Evolutionary conservation across 1,140 invertebrate species (phyloP), one percentile per base, ranked within the genome.

Genomic region (Phymorhynchus buccinoides): DNA sequence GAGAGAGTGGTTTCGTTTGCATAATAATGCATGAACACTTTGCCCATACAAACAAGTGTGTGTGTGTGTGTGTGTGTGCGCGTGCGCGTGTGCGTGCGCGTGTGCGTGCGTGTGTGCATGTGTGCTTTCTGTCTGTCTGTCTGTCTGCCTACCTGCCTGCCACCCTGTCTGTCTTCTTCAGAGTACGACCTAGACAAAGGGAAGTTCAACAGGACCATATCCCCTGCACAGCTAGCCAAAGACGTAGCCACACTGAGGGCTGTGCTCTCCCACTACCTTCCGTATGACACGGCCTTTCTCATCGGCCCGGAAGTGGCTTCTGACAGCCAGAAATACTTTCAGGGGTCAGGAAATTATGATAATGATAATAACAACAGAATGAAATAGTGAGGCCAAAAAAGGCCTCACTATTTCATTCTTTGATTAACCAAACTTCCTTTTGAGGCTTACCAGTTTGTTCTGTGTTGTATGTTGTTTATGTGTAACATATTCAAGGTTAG

Each of bases 111-210:
- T 73, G 71, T 35, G 32, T 4, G 3, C 37, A 14, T 73, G 71
- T 35, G 32, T 37, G 71, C 37, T 6, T 73, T 0, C 1, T 14
- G 12, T 6, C 3, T 37, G n/a, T n/a, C 48, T 73, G 22, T 35
- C 3, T 37, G 22, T 39, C 30, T 37, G 7, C 0, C 16, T 32
- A 1, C 7, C 16, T 16, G n/a, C n/a, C n/a, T n/a, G n/a, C n/a
- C n/a, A n/a, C n/a, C n/a, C 12, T 35, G 12, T 80, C 7, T 30
- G 27, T 52, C 2, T 86, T 41, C 81, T 79, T 39, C 39, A 89
- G 88, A 88, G 80, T 87, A 86, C 73, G 84, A 88, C 81, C 71
- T 85, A 27, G 88, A 77, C 52, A 39, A 73, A 4, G 12, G 44
- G 42, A 35, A 30, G 12, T 84, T 86, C 22, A 80, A 87, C 62